Evolutionary conservation across 2,888 invertebrate genomes (phyloP).

Genomic region (Tanytarsus gracilentus): DNA sequence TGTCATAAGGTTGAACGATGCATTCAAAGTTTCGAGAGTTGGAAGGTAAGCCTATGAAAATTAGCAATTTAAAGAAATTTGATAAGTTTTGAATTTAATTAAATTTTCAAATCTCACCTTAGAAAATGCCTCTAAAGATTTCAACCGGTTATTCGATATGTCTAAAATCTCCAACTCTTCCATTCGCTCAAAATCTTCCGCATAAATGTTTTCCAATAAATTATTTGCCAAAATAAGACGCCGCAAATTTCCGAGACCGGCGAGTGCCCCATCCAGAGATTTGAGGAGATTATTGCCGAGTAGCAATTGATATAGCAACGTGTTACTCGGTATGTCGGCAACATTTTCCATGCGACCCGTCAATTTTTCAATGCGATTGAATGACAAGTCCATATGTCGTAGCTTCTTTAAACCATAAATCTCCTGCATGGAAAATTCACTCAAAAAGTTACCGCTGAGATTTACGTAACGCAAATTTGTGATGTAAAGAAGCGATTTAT

Average conservation of each 20-base stretch:
- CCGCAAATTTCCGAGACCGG: slow-evolving; percentile 63
- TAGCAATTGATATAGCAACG: slow-evolving; percentile 60
- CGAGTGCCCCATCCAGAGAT: slow-evolving; percentile 62
- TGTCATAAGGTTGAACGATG: slow-evolving; percentile 67
- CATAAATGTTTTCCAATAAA: slow-evolving; percentile 59
- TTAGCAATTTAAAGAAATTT: slow-evolving; percentile 18
- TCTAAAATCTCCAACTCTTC: slow-evolving; percentile 65
- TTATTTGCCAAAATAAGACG: slow-evolving; percentile 68
- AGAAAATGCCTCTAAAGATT: slow-evolving; percentile 70
- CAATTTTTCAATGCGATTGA: slow-evolving; percentile 60
- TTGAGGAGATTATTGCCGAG: slow-evolving; percentile 65
- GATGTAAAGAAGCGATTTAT: slow-evolving; percentile 62
- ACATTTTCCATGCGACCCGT: slow-evolving; percentile 62
- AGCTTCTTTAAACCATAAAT: slow-evolving; percentile 63
- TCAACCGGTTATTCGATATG: slow-evolving; percentile 66
- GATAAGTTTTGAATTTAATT: slow-evolving; percentile 7
- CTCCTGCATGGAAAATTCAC: slow-evolving; percentile 71
- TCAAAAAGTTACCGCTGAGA: slow-evolving; percentile 63
- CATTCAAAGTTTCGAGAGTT: slow-evolving; percentile 63
- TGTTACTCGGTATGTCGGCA: slow-evolving; percentile 57
- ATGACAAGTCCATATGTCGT: slow-evolving; percentile 64
- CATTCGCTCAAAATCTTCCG: slow-evolving; percentile 69
- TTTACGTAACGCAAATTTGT: slow-evolving; percentile 60
- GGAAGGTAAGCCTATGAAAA: slow-evolving; percentile 65
- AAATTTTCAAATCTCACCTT: slow-evolving; percentile 50